Base-by-base conservation (phyloP, 2,113 vertebrate species). In the Gopherus flavomarginatus region DNA sequence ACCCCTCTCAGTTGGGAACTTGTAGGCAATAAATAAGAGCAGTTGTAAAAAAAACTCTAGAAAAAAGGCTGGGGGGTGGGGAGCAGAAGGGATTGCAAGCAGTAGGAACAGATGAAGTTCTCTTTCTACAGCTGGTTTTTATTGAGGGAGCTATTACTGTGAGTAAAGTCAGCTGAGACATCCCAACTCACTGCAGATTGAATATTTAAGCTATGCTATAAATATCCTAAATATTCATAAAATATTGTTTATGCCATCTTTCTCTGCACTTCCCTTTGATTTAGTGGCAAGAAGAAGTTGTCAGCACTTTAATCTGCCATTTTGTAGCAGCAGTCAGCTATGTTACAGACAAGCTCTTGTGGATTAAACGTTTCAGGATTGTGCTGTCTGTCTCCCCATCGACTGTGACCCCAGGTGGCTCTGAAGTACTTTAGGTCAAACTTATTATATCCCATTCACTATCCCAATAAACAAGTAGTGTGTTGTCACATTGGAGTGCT, bases 401-500 rank as follows among this genome's bases (percentile, higher is more conserved):
- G 0, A 0, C 5, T 35, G 75, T 97, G 97, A 98, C 97, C 96
- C 94, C 97, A 97, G 96, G 96, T 97, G 97, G 95, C 89, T 97
- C 89, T 95, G 85, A 96, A 97, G 95, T 81, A 90, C 91, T 95
- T 92, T 0, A 5, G 97, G 97, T 97, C 98, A 97, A 90, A 98
- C 98, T 98, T 98, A 97, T 98, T 98, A 98, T 91, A 97, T 97
- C 97, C 98, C 96, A 97, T 98, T 98, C 98, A 97, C 98, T 98
- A 97, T 98, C 98, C 98, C 98, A 98, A 99, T 98, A 99, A 98
- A 98, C 97, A 97, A 97, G 97, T 96, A 99, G 97, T 49, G 92
- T 98, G 98, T 99, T 99, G 98, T 99, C 99, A 98, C 98, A 97
- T 98, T 98, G 98, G 98, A 98, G 98, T 96, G 97, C 98, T 99